phyloP scores from a whole-genome alignment of 2,113 vertebrate species.

The Podocnemis expansa region DNA sequence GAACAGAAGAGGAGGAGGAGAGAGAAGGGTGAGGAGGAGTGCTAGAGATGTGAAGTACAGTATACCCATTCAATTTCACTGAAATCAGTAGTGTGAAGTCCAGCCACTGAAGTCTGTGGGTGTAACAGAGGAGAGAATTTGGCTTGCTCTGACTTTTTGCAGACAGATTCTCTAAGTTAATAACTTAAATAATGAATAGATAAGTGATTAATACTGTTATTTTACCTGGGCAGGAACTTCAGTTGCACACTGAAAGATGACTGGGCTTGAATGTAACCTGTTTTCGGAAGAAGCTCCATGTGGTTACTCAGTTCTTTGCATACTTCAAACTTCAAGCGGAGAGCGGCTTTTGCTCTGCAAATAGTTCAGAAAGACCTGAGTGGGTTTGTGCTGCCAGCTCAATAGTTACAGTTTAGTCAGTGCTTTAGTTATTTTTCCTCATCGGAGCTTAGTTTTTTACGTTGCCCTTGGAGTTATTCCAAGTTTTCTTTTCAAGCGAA shows the following conservation, averaged over 20 bases:
- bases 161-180: neutral
- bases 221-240: constrained; percentile 92
- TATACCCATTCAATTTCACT: neutral
- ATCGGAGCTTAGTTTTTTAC: neutral
- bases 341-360: constrained; percentile 81
- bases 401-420: neutral
- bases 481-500: neutral
- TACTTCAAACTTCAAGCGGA: constrained; percentile 87
- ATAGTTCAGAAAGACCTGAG: neutral
- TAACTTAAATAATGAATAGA: neutral
- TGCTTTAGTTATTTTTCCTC: neutral
- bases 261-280: constrained; percentile 83
- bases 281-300: constrained; percentile 89
- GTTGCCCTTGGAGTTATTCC: neutral
- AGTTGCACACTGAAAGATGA: constrained; percentile 84
- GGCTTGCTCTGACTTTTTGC: neutral
- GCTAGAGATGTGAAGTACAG: neutral
- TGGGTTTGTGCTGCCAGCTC: neutral
- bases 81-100: neutral
- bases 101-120: neutral
- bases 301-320: constrained; percentile 87
- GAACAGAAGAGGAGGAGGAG: neutral
- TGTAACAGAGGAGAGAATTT: neutral
- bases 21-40: neutral
- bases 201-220: too few species aligned